Evolutionary conservation across 2,888 invertebrate species (phyloP), one percentile per base, ranked within the genome.

Genomic region (Parelbella ahira): DNA sequence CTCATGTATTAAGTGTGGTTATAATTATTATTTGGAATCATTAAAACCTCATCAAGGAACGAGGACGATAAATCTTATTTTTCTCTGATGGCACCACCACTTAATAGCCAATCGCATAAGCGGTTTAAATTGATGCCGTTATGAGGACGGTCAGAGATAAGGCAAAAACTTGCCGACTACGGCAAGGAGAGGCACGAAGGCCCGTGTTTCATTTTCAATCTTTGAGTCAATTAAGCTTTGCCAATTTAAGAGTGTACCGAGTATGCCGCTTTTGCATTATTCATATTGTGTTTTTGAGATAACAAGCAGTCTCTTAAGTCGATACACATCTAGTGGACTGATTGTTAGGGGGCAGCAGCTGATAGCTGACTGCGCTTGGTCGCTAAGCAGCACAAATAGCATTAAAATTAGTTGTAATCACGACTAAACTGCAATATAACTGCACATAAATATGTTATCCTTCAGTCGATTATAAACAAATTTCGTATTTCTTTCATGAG

Each of bases 231-330:
- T 87, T 87, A 87, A 86, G 76, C 76, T 70, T 76, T 61, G 77
- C 81, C 83, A 77, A 82, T 83, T 83, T 82, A 80, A 83, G 82
- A 74, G 74, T 68, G 71, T 70, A 68, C 68, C 60, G 70, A 69
- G 75, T 68, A 70, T 73, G 56, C 65, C 65, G 68, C 80, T 82
- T 68, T 86, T 87, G 87, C 80, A 81, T 87, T 86, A 87, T 87
- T 87, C 86, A 87, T 87, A 83, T 77, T 79, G 79, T 79, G 82
- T 78, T 82, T 84, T 83, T 84, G 80, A 84, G 86, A 86, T 87
- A 86, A 87, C 87, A 84, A 87, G 84, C 78, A 68, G 67, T 62
- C 70, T 72, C 72, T 78, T 72, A 76, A 78, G 74, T 72, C 78
- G 84, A 87, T 87, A 84, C 78, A 77, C 80, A 87, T 87, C 87